Conservation (phyloP, 2,888 invertebrate genomes). For the Synanthedon myopaeformis region DNA sequence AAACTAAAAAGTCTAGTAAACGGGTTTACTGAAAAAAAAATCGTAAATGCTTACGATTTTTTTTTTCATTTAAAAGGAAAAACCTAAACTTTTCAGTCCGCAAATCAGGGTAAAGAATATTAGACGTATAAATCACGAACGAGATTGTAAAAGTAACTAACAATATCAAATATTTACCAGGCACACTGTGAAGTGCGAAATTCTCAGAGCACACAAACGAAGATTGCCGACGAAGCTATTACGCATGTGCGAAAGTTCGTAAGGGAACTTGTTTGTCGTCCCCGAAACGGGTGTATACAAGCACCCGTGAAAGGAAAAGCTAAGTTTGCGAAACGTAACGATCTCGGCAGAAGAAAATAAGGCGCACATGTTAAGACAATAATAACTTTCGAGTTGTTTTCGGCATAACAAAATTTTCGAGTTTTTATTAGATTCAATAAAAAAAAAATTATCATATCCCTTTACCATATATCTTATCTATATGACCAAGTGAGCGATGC, state of each 20-base stretch:
- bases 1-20: no score
- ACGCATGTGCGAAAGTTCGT: slow-evolving; percentile 8
- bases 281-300: not conserved
- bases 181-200: slow-evolving; percentile 1
- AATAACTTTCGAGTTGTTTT: no score
- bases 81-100: no score
- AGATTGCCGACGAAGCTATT: slow-evolving; percentile 8
- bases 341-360: not conserved
- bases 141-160: slow-evolving; percentile 3
- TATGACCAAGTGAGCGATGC: no score
- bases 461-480: no score
- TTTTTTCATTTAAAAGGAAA: no score
- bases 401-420: no score
- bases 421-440: no score
- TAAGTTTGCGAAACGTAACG: not conserved
- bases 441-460: no score
- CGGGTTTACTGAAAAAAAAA: no score
- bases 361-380: not conserved
- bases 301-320: slow-evolving; percentile 1
- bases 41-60: no score
- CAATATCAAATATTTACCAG: slow-evolving; percentile 6
- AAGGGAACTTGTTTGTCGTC: slow-evolving; percentile 5
- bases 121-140: slow-evolving; percentile 1
- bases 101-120: no score
- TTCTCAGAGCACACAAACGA: slow-evolving; percentile 1